Evolutionary conservation across 2,797 vertebrate species (phyloP).

Genomic region (Podarcis siculus): DNA sequence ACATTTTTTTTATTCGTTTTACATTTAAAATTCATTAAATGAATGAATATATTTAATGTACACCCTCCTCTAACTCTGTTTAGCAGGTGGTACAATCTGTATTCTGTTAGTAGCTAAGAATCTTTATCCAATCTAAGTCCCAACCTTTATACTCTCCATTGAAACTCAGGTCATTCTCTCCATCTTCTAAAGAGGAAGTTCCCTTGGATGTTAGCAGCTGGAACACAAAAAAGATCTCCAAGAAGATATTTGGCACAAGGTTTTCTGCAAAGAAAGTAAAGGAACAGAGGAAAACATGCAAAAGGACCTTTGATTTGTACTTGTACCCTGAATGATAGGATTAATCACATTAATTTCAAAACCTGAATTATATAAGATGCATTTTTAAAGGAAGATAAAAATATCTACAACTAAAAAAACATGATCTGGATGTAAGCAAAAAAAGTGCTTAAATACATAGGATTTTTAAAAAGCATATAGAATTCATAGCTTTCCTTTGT

Average conservation of each 20-base stretch:
- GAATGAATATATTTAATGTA: not conserved
- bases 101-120: not conserved
- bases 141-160: slow-evolving; percentile 68
- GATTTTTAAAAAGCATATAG: not conserved
- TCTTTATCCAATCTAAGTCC: not conserved
- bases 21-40: no score
- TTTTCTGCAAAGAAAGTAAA: slow-evolving; percentile 84
- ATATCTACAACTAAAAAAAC: not conserved
- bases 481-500: not conserved
- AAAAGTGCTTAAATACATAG: not conserved
- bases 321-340: not conserved
- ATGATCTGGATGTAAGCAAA: not conserved
- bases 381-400: not conserved
- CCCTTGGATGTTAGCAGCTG: slow-evolving; percentile 92
- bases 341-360: not conserved
- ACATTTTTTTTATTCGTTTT: no score
- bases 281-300: slow-evolving; percentile 23
- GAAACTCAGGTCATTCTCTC: slow-evolving; percentile 69
- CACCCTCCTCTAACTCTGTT: not conserved
- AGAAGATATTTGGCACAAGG: slow-evolving; percentile 93
- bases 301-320: not conserved
- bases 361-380: not conserved
- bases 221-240: slow-evolving; percentile 96
- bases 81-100: not conserved
- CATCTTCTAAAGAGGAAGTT: slow-evolving; percentile 72